These are phyloP conservation scores for Epinotia ramella DNA, from an alignment of 2,888 invertebrate genomes.

Conservation along the genomic window DNA sequence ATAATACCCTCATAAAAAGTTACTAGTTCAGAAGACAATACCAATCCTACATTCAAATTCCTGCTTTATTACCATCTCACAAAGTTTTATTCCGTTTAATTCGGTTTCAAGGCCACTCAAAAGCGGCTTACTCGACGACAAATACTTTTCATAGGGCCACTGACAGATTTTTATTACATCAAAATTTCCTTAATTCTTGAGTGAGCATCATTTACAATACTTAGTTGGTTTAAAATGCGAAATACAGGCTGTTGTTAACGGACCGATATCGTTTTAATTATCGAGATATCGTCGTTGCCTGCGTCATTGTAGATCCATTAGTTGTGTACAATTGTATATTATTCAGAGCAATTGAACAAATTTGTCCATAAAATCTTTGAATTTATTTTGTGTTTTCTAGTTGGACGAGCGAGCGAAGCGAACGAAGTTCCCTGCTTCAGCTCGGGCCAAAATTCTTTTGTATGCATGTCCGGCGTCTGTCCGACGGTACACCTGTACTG, in stretches of 20 bases:
- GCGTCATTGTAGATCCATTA: too few species aligned
- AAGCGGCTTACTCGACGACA: slow-evolving; percentile 64
- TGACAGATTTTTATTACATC: slow-evolving; percentile 61
- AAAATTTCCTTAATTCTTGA: slow-evolving; percentile 58
- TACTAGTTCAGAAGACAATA: slow-evolving; percentile 10
- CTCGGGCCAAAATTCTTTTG: background rate
- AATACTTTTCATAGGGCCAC: slow-evolving; percentile 71
- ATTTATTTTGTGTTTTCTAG: background rate
- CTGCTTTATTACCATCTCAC: slow-evolving; percentile 7
- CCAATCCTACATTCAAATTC: background rate
- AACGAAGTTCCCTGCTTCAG: too few species aligned
- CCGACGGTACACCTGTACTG: too few species aligned
- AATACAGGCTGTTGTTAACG: slow-evolving; percentile 51
- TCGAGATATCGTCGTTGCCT: background rate
- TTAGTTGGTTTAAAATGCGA: slow-evolving; percentile 51
- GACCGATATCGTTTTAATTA: background rate
- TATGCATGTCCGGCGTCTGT: too few species aligned
- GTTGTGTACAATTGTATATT: too few species aligned
- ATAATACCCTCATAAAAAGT: slow-evolving; percentile 39
- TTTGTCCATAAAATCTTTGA: background rate
- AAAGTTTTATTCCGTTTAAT: slow-evolving; percentile 4
- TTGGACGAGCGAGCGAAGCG: background rate
- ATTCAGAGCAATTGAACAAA: too few species aligned
- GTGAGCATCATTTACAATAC: slow-evolving; percentile 55
- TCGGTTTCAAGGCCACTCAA: slow-evolving; percentile 45